Base-by-base conservation (phyloP, 1,140 invertebrate species). In the Leptoteleia sp. region DNA sequence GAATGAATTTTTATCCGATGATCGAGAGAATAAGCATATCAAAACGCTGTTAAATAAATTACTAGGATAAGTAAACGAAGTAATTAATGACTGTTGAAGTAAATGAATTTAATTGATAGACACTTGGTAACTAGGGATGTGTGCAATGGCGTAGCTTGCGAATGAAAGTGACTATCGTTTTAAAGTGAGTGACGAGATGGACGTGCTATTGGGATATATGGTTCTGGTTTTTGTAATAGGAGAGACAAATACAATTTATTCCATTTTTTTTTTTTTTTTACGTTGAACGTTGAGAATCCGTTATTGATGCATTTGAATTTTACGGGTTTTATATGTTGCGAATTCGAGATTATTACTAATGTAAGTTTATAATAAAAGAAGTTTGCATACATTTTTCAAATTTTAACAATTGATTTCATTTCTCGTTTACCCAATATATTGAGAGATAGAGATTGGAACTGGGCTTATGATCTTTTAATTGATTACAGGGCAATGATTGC, bases 71-170 rank as follows among this genome's bases (percentile, higher is more conserved):
- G 64, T 73, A 79, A 79, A 73, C 70, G 62, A 78, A 82, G 48
- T 76, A 79, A 82, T 83, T 82, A 85, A 83, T 85, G 79, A 86
- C 84, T 88, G 85, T 88, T 85, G 80, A 86, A 57, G 80, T 81
- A 82, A 81, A 81, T 81, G 65, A 84, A 68, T 81, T 77, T 80
- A 76, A 79, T 42, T 78, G 65, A 85, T 72, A 85, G 79, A 84
- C 55, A 83, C 81, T 85, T 86, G 82, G 81, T 82, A 84, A 84
- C 79, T 83, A 83, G 85, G 83, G 83, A 81, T 85, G 85, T 81
- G 86, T 89, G 87, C 87, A 89, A 88, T 89, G n/a, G n/a, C n/a
- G n/a, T n/a, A n/a, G n/a, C n/a, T 80, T 59, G 79, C 19, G 62
- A 57, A 76, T 57, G 76, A 42, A 72, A 71, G 55, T 64, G 76